Conservation (phyloP, 2,113 vertebrate species). For the Toxotes jaculatrix region DNA sequence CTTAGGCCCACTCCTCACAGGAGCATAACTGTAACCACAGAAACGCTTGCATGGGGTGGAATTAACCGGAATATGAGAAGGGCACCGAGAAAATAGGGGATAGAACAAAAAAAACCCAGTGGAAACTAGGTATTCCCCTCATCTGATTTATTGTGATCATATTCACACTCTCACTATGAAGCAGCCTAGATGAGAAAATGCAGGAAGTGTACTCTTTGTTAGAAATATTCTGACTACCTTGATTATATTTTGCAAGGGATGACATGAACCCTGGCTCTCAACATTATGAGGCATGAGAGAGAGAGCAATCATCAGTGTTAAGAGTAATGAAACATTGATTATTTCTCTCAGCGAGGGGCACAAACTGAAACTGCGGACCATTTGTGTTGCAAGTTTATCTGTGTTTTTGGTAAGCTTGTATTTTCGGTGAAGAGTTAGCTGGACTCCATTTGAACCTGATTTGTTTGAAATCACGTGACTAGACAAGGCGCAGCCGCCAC, state of each 20-base stretch:
- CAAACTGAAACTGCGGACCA: not conserved
- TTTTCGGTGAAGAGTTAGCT: not conserved
- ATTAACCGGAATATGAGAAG: conserved; percentile 58
- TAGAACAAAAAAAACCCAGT: conserved; percentile 15
- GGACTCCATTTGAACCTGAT: not conserved
- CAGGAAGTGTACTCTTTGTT: not conserved
- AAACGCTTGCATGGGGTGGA: conserved; percentile 61
- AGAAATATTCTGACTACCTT: not conserved
- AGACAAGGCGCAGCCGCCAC: not conserved
- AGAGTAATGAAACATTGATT: not conserved
- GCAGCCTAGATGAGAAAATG: not conserved
- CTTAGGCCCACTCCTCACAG: conserved; percentile 40
- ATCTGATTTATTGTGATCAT: not conserved
- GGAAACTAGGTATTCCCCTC: not conserved
- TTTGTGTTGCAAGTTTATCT: not conserved
- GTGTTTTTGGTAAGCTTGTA: not conserved
- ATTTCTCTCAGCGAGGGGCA: not conserved
- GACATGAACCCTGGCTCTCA: not conserved
- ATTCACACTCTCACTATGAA: not conserved
- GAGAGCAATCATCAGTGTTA: not conserved
- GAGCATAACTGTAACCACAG: conserved; percentile 74
- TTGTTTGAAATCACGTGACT: conserved; percentile 22
- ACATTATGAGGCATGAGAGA: not conserved
- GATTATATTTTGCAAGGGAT: not conserved
- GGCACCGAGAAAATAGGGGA: conserved; percentile 45